A percentile compares a stretch with the other conserved stretches of the same genome.
Conservation (phyloP, 2,797 vertebrate species). For the Melanogrammus aeglefinus region DNA sequence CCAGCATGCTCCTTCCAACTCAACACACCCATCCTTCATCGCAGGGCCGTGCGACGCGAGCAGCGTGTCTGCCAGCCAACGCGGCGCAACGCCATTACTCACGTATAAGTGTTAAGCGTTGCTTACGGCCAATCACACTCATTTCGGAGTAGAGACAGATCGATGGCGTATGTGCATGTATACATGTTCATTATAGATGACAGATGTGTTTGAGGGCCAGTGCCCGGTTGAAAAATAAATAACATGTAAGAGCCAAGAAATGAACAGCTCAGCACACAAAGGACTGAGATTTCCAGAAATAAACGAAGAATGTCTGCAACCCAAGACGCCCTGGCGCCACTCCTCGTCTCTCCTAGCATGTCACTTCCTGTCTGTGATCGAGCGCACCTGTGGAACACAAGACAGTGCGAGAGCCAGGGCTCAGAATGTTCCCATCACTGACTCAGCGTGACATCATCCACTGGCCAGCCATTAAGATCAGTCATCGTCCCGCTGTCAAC, state of each 20-base stretch:
- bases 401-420: slow-evolving; percentile 37
- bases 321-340: slow-evolving; percentile 6
- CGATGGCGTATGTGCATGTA: background rate
- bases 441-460: slow-evolving; percentile 64
- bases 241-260: background rate
- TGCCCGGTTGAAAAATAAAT: background rate
- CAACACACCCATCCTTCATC: slow-evolving; percentile 27
- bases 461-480: slow-evolving; percentile 35
- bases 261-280: background rate
- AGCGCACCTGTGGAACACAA: slow-evolving; percentile 54
- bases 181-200: background rate
- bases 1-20: slow-evolving; percentile 21
- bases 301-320: slow-evolving; percentile 29
- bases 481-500: slow-evolving; percentile 42
- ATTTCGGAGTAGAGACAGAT: background rate
- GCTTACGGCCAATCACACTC: slow-evolving; percentile 22
- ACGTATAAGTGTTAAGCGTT: slow-evolving; percentile 16
- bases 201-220: background rate
- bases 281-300: background rate
- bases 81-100: slow-evolving; percentile 15
- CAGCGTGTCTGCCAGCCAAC: slow-evolving; percentile 15
- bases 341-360: slow-evolving; percentile 35
- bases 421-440: slow-evolving; percentile 41
- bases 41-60: slow-evolving; percentile 40
- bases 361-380: slow-evolving; percentile 59